Evolutionary conservation across 2,888 invertebrate species (phyloP), one percentile per base, ranked within the genome.

Genomic region (Bellardia bayeri): DNA sequence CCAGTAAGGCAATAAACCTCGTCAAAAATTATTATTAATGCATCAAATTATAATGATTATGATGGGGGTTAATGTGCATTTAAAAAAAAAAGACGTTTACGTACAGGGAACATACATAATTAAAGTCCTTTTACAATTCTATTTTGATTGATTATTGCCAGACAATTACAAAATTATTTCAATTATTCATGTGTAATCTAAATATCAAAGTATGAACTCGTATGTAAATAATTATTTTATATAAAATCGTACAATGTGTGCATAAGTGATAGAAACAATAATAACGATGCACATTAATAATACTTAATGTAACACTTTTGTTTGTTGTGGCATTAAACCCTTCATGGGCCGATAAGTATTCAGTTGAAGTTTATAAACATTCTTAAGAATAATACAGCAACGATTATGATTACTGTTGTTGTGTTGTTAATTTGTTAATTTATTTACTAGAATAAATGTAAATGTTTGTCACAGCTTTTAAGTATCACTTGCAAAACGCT

Each of bases 401-500:
- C 37, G n/a, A n/a, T 51, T 51, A 37, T n/a, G 16, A n/a, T 49
- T 33, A 30, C 49, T 37, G 9, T 71, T 40, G 54, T 40, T 16
- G 54, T 54, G 37, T 69, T 54, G 37, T 51, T 71, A 54, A 54
- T 54, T 71, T 71, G n/a, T n/a, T 71, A 71, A 37, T 56, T 72
- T 72, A 72, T 56, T 72, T 72, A 56, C 56, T 72, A 40, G 71
- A 72, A 56, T 23, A 23, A 54, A 72, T 54, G 16, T 72, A 40
- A 56, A 56, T 72, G 68, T 49, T 69, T 49, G 71, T 72, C 56
- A 72, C 71, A 72, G 40, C 33, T 56, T 72, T 72, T 13, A 56
- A 72, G 71, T 54, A 56, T 72, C 71, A 72, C 71, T 72, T 72
- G 71, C 4, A 54, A 72, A 72, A 40, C 71, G 37, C 71, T 72